phyloP scores from a whole-genome alignment of 1,140 invertebrate genomes.

The Diachasmimorpha longicaudata region DNA sequence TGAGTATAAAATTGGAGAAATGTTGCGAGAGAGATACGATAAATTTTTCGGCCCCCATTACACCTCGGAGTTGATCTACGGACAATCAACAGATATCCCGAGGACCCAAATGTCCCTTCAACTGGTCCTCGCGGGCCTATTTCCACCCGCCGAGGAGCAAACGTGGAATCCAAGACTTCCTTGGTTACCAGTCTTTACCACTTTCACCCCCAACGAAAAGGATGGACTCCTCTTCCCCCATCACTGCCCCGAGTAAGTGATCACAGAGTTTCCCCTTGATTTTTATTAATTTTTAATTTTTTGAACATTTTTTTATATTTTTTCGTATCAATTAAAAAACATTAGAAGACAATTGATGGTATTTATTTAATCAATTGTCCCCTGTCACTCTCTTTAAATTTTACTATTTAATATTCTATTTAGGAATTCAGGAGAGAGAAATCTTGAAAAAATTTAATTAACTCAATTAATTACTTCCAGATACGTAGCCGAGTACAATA shows the following conservation, averaged over 20 bases:
- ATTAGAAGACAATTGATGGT: too few relatives aligned
- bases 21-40: constrained; percentile 66
- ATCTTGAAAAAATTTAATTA: too few relatives aligned
- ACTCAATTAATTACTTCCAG: constrained; percentile 31
- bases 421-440: too few relatives aligned
- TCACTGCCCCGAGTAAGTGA: constrained; percentile 48
- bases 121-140: constrained; percentile 73
- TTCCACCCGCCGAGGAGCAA: constrained; percentile 66
- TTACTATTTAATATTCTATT: too few relatives aligned
- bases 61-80: constrained; percentile 62
- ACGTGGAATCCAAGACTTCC: constrained; percentile 67
- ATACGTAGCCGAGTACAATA: constrained; percentile 40
- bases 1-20: constrained; percentile 67
- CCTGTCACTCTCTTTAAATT: too few relatives aligned
- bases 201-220: constrained; percentile 33
- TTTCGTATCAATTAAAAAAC: too few relatives aligned
- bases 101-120: constrained; percentile 77
- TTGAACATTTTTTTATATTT: too few relatives aligned
- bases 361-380: too few relatives aligned
- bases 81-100: constrained; percentile 64
- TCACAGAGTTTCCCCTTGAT: not conserved
- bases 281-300: not conserved
- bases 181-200: constrained; percentile 69
- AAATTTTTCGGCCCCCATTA: constrained; percentile 65
- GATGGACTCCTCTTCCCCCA: constrained; percentile 53